Conservation (phyloP, 2,888 invertebrate genomes). For the Plebejus anna region DNA sequence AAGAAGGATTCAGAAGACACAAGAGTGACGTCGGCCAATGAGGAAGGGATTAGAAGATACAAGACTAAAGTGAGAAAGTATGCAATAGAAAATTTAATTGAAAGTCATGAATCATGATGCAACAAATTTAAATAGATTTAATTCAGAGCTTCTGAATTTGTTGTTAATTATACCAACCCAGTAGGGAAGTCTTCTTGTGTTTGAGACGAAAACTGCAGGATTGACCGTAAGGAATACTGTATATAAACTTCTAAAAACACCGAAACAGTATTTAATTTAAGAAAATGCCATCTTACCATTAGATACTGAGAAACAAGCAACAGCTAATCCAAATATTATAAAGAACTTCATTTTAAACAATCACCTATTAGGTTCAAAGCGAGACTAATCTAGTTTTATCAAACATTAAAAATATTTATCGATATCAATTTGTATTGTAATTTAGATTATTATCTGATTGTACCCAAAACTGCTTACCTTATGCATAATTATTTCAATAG, state of each 20-base stretch:
- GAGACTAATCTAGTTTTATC: constrained; percentile 29
- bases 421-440: constrained; percentile 2
- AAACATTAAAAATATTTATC: constrained; percentile 13
- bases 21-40: too few relatives aligned
- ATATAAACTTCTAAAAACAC: not conserved
- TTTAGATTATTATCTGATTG: constrained; percentile 6
- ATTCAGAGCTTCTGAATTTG: too few relatives aligned
- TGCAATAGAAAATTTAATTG: too few relatives aligned
- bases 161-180: too few relatives aligned
- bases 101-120: too few relatives aligned
- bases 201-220: too few relatives aligned
- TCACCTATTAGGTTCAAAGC: constrained; percentile 28
- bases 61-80: too few relatives aligned
- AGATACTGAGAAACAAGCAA: constrained; percentile 42
- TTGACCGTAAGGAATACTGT: too few relatives aligned
- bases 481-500: not conserved
- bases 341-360: constrained; percentile 43
- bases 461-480: constrained; percentile 18
- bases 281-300: constrained; percentile 19
- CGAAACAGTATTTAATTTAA: not conserved
- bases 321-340: constrained; percentile 39
- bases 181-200: too few relatives aligned
- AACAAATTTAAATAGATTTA: too few relatives aligned
- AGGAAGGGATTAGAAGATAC: too few relatives aligned
- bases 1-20: too few relatives aligned